phyloP scores from a whole-genome alignment of 2,797 vertebrate genomes.

The Notolepis coatsorum region DNA sequence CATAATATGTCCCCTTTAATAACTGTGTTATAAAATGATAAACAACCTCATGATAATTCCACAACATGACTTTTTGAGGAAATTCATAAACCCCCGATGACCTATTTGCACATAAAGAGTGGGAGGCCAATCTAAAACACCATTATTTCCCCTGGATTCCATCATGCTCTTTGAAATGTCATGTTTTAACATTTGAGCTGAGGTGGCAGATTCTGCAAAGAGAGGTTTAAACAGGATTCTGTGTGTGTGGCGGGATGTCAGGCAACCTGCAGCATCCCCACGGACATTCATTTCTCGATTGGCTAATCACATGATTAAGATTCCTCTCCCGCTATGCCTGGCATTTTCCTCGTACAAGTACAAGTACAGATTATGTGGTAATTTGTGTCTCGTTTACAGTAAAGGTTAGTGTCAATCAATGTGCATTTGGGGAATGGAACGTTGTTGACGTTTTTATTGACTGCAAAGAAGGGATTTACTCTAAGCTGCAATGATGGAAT shows the following conservation, averaged over 20 bases:
- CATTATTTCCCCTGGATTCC: no score
- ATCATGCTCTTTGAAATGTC: no score
- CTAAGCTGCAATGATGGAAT: conserved; percentile 10
- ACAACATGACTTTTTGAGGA: no score
- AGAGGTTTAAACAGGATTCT: neutral
- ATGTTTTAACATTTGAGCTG: no score
- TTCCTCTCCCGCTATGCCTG: conserved; percentile 41
- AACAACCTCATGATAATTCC: no score
- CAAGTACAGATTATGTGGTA: conserved; percentile 29
- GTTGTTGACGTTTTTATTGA: neutral
- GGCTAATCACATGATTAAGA: conserved; percentile 52
- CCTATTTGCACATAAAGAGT: no score
- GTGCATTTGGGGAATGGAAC: conserved; percentile 3
- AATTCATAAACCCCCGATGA: no score
- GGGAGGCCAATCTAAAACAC: no score
- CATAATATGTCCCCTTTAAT: no score
- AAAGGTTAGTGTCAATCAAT: conserved; percentile 48
- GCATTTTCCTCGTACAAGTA: conserved; percentile 45
- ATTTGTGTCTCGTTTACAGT: conserved; percentile 27
- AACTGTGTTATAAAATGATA: no score
- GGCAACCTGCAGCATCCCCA: conserved; percentile 22
- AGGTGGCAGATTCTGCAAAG: neutral
- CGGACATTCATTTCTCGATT: conserved; percentile 41
- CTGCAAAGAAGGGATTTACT: conserved; percentile 14
- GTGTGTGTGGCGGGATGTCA: neutral